Evolutionary conservation across 2,797 vertebrate species (phyloP), one percentile per base, ranked within the genome.

Genomic region (Cynodonichthys magdalenae): DNA sequence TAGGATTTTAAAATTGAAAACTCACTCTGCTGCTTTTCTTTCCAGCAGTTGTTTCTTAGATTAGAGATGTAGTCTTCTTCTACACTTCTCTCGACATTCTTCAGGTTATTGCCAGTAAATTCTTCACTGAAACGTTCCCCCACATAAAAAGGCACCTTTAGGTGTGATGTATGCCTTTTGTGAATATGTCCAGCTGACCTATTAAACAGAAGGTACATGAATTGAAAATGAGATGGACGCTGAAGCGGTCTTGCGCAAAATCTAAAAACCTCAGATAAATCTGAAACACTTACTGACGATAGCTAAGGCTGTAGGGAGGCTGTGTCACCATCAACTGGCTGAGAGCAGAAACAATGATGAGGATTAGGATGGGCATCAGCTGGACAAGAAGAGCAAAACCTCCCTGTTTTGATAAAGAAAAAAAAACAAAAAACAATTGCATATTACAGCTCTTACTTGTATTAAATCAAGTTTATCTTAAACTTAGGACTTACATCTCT

Each of bases 281-380:
- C 18, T 3, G 15, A 28, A 19, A 1, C 76, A 95, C 98, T 95
- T 85, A 99, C 98, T 91, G 92, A 81, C 95, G 94, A 6, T 90
- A 94, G 89, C 96, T 98, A 93, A 99, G 92, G 87, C 97, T 99
- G 92, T 99, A 99, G 17, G 98, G 96, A 42, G 98, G 97, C 74
- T 95, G 97, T 74, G 97, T 97, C 69, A 99, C 97, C 95, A 99
- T 99, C 90, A 99, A 93, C 89, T 99, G 98, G 84, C 97, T 99
- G 77, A 99, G 95, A 31, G 96, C 96, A 20, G 98, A 99, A 67
- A 99, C 96, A 5, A 99, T 94, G 85, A 99, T 97, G 83, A 99
- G 95, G 88, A 99, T 96, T 85, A 99, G 90, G 84, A 99, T 97
- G 73, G 98, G 98, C 96, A 99, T 96, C 93, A 99, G 90, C 87